phyloP scores from a whole-genome alignment of 2,888 invertebrate species.

The Heliconius charithonia region DNA sequence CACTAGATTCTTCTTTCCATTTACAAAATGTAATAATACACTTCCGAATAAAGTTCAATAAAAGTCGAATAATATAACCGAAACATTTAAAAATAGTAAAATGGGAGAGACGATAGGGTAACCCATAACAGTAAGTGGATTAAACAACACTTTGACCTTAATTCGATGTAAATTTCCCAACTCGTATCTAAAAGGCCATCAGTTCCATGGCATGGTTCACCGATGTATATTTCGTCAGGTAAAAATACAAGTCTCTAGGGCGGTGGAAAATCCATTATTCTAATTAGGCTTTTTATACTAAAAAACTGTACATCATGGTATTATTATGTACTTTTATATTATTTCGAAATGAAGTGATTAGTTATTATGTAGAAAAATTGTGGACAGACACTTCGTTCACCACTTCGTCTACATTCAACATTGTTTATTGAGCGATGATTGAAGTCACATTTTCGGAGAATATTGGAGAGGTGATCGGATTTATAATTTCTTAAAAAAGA shows the following conservation, averaged over 20 bases:
- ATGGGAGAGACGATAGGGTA: constrained; percentile 3
- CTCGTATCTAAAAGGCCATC: constrained; percentile 34
- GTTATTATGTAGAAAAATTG: not conserved
- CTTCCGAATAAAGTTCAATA: not conserved
- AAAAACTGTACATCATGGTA: not conserved
- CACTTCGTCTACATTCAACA: not conserved
- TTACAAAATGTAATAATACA: not conserved
- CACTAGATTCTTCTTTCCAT: not conserved
- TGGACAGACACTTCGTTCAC: not conserved
- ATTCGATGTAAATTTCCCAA: constrained; percentile 48
- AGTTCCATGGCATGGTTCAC: constrained; percentile 10
- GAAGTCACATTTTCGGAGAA: too few species aligned
- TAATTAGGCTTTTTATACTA: constrained; percentile 32
- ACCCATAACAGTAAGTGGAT: constrained; percentile 49
- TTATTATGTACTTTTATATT: not conserved
- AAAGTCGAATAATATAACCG: not conserved
- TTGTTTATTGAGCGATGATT: not conserved
- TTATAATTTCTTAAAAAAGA: too few species aligned
- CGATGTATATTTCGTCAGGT: constrained; percentile 35
- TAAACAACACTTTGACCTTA: constrained; percentile 52
- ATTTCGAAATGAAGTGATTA: not conserved
- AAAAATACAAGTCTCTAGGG: constrained; percentile 33
- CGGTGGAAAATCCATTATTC: constrained; percentile 31
- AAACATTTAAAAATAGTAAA: not conserved
- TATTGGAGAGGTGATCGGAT: too few species aligned